Conservation (phyloP, 2,113 vertebrate species). For the Zootoca vivipara region DNA sequence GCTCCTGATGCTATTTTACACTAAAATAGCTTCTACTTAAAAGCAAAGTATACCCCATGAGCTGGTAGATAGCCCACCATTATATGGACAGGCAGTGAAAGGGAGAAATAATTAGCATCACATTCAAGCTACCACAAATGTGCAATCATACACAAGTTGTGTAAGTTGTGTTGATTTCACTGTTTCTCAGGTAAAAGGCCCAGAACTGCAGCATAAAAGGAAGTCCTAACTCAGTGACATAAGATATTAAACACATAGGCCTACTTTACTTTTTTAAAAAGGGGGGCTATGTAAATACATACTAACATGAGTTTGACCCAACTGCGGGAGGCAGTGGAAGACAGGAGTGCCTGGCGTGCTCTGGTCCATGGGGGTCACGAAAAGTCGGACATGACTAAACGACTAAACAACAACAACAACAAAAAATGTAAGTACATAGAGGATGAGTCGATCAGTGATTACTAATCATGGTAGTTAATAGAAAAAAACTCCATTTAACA, state of each 20-base stretch:
- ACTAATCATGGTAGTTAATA: neutral
- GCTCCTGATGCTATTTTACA: too few relatives aligned
- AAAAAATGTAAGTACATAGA: neutral
- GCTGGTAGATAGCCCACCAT: neutral
- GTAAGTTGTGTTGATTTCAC: too few relatives aligned
- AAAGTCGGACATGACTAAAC: too few relatives aligned
- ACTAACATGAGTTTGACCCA: too few relatives aligned
- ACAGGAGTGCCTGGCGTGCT: too few relatives aligned
- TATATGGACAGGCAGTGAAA: neutral
- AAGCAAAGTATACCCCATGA: too few relatives aligned
- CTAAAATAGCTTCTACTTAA: too few relatives aligned
- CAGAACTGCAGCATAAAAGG: neutral
- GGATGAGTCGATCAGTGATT: neutral
- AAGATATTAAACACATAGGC: neutral
- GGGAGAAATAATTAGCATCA: neutral
- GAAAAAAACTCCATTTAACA: neutral
- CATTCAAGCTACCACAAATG: neutral
- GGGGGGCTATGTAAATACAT: too few relatives aligned
- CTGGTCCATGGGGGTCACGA: too few relatives aligned
- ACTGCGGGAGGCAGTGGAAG: too few relatives aligned
- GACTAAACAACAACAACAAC: too few relatives aligned
- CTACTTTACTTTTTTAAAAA: neutral
- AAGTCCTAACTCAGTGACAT: neutral
- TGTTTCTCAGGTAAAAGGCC: neutral
- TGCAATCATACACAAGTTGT: too few relatives aligned